phyloP scores from a whole-genome alignment of 2,797 vertebrate genomes.

The Propithecus perrieri region DNA sequence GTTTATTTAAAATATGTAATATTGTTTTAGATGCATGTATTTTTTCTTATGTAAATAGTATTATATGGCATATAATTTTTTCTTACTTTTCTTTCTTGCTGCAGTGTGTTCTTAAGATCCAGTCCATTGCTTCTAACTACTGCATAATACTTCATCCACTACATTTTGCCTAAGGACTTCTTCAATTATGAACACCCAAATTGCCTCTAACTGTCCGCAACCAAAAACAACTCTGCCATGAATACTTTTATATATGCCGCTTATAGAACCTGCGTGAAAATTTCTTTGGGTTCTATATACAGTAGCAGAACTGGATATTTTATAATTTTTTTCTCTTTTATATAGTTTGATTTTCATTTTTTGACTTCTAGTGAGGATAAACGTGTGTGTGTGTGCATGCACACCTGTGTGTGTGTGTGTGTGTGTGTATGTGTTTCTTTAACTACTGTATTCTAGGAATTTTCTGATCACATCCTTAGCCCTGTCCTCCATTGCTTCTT shows the following conservation, averaged over 20 bases:
- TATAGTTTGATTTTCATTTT: conserved; percentile 40
- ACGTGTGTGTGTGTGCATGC: background rate
- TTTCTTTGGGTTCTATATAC: background rate
- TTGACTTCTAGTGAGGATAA: conserved; percentile 7
- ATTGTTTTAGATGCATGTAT: background rate
- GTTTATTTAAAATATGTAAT: background rate
- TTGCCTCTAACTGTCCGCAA: background rate
- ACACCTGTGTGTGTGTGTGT: background rate
- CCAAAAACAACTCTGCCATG: background rate
- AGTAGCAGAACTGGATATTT: conserved; percentile 8
- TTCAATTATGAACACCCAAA: background rate
- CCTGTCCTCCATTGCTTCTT: conserved; percentile 25
- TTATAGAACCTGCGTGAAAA: background rate
- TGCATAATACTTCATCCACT: background rate
- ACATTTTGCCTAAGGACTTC: conserved; percentile 30
- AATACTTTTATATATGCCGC: background rate
- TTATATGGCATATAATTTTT: background rate
- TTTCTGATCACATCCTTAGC: conserved; percentile 42
- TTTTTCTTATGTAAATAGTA: conserved; percentile 14
- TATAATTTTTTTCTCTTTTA: background rate
- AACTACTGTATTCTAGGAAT: conserved; percentile 35
- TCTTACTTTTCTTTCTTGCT: background rate
- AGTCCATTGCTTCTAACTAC: background rate
- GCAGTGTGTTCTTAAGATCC: conserved; percentile 20
- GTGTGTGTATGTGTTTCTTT: conserved; percentile 32